Evolutionary conservation across 2,888 invertebrate genomes (phyloP).

Genomic region (Beris chalybata): DNA sequence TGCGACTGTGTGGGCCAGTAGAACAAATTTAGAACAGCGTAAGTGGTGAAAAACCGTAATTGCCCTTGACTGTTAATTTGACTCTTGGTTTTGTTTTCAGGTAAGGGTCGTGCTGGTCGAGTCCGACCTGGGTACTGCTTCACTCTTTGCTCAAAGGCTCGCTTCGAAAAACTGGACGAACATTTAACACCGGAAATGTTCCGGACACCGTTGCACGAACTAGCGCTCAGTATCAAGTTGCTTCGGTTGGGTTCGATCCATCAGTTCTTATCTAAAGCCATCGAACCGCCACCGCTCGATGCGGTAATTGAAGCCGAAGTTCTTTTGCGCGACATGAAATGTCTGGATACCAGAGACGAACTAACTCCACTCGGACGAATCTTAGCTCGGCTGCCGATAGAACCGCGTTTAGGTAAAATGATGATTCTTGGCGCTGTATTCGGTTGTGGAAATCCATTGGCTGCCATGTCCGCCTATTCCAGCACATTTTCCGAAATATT

Average conservation of each 20-base stretch:
- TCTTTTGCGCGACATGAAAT: conserved; percentile 80
- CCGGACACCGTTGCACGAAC: conserved; percentile 92
- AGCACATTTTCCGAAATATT: conserved; percentile 96
- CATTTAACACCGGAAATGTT: conserved; percentile 98
- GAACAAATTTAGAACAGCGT: conserved; percentile 88
- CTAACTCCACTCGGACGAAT: conserved; percentile 92
- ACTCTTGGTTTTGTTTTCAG: conserved; percentile 43
- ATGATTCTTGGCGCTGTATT: conserved; percentile 92
- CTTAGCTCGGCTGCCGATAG: conserved; percentile 92
- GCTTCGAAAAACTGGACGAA: conserved; percentile 75
- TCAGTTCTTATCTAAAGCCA: conserved; percentile 91
- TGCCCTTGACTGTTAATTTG: not conserved
- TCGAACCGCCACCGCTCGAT: conserved; percentile 96
- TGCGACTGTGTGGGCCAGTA: conserved; percentile 94
- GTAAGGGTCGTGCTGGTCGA: conserved; percentile 93
- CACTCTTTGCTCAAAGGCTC: conserved; percentile 81
- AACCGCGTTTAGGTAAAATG: conserved; percentile 96
- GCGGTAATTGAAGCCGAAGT: conserved; percentile 98
- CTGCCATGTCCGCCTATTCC: conserved; percentile 92
- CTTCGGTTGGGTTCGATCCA: conserved; percentile 89
- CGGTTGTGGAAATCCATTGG: conserved; percentile 85
- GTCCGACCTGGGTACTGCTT: conserved; percentile 93
- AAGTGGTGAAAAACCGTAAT: conserved; percentile 41
- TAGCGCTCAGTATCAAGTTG: conserved; percentile 85
- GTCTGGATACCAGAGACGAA: conserved; percentile 83